A percentile compares a stretch with the other conserved stretches of the same genome.
These are phyloP conservation scores for Physocephala rufipes DNA, from an alignment of 2,888 invertebrate genomes.

Conservation along the genomic window DNA sequence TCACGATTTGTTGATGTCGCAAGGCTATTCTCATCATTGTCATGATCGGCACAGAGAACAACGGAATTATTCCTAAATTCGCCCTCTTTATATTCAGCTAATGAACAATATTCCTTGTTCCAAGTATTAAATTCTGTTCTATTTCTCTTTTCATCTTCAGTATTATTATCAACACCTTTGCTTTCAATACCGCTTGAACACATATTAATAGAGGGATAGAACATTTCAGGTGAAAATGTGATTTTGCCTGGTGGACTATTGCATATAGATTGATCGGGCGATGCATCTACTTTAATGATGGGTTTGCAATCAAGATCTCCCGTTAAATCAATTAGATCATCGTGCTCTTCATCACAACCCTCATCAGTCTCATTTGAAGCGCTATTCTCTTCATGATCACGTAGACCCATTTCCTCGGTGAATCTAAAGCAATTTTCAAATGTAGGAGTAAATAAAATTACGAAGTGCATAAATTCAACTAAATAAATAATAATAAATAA, in stretches of 20 bases:
- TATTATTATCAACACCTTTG: background rate
- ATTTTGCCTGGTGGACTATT: background rate
- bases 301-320: slow-evolving; percentile 42
- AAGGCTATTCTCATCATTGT: slow-evolving; percentile 27
- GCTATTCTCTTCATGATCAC: slow-evolving; percentile 28
- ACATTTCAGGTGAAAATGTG: slow-evolving; percentile 18
- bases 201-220: slow-evolving; percentile 32
- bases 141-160: background rate
- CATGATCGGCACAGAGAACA: slow-evolving; percentile 32
- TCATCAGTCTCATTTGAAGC: slow-evolving; percentile 22
- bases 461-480: background rate
- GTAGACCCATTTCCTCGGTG: slow-evolving; percentile 41
- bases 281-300: slow-evolving; percentile 31
- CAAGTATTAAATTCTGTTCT: slow-evolving; percentile 12
- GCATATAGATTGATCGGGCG: background rate
- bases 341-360: slow-evolving; percentile 29
- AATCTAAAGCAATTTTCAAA: slow-evolving; percentile 30
- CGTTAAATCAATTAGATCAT: slow-evolving; percentile 40
- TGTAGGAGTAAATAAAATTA: too few species aligned
- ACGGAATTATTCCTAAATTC: slow-evolving; percentile 41
- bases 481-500: background rate
- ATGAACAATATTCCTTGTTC: slow-evolving; percentile 37
- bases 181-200: slow-evolving; percentile 3
- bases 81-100: slow-evolving; percentile 41
- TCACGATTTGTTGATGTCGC: background rate